Base-by-base conservation (phyloP, 2,888 invertebrate genomes). In the Microctonus aethiopoides region DNA sequence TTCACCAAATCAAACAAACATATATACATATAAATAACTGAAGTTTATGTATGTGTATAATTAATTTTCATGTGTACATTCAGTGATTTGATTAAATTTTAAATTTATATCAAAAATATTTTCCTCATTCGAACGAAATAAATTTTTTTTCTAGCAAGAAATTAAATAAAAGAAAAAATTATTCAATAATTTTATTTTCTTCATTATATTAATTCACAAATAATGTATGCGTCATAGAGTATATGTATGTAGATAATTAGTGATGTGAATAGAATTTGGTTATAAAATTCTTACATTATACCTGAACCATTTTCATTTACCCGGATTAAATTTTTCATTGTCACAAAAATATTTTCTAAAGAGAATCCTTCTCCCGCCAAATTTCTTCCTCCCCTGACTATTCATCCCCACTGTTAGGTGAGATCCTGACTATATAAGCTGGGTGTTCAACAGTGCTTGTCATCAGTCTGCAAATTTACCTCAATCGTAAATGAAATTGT, bases 251-350 rank as follows among this genome's bases (percentile, higher is more conserved):
- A 16, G 16, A 16, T 7, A 9, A 46, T 16, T 16, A 46, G 16
- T 5, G 16, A 46, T 46, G 46, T 46, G 46, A 46, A 46, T n/a
- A 16, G 9, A 46, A 46, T 16, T 46, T 46, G 46, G 46, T 20
- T 46, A 16, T 46, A 16, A 46, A 46, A 16, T 46, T 4, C 6
- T 1, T 16, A 46, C 16, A n/a, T 16, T n/a, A 16, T 46, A 46
- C 46, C 46, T 46, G 46, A 46, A 16, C 6, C 46, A n/a, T 46
- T 46, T 46, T 46, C 46, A 46, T 7, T 46, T 46, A 46, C 46
- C 46, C 46, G 46, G 46, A 46, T 46, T 46, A 46, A 46, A 46
- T 46, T 46, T 46, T 46, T 16, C 46, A 46, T 46, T 46, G 46
- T 46, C 16, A 46, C 46, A 16, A 16, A 46, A 46, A 46, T 46